Percentiles rank a stretch among this genome's conserved stretches.
Evolutionary conservation across 1,140 invertebrate genomes (phyloP).

Genomic region (Pectinophora gossypiella): DNA sequence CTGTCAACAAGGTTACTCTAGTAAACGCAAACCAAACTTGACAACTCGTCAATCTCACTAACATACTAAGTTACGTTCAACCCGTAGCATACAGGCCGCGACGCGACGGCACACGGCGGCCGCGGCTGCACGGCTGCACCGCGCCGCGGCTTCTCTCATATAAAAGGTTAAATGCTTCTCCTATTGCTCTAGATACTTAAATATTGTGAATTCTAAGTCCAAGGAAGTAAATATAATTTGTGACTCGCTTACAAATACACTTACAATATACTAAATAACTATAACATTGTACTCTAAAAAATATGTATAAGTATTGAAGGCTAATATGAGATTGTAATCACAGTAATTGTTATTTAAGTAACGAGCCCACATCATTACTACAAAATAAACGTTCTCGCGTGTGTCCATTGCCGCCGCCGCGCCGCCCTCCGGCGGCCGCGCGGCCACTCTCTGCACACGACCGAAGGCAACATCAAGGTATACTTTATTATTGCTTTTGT

Average conservation of each 20-base stretch:
- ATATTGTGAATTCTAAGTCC: slow-evolving; percentile 65
- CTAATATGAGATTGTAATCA: slow-evolving; percentile 74
- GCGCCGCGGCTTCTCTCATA: slow-evolving; percentile 36
- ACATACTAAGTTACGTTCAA: slow-evolving; percentile 42
- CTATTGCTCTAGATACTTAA: slow-evolving; percentile 66
- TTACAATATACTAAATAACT: slow-evolving; percentile 73
- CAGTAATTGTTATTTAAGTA: slow-evolving; percentile 72
- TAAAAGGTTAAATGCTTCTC: slow-evolving; percentile 67
- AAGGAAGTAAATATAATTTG: slow-evolving; percentile 71
- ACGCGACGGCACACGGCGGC: too few relatives aligned
- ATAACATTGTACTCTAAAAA: slow-evolving; percentile 75
- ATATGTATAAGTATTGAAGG: slow-evolving; percentile 75
- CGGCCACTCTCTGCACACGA: slow-evolving; percentile 23
- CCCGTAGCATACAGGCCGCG: too few relatives aligned
- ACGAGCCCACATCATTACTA: slow-evolving; percentile 69
- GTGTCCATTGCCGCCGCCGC: slow-evolving; percentile 29
- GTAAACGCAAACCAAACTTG: slow-evolving; percentile 59
- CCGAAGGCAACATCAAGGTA: slow-evolving; percentile 73
- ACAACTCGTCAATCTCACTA: slow-evolving; percentile 52
- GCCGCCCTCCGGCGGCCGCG: not conserved
- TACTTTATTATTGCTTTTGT: slow-evolving; percentile 75
- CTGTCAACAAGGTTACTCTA: slow-evolving; percentile 64
- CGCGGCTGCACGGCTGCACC: not conserved
- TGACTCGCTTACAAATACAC: slow-evolving; percentile 66
- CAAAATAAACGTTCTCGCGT: slow-evolving; percentile 55